These are phyloP conservation scores for Luperina nickerlii DNA, from an alignment of 2,888 invertebrate genomes.

Conservation along the genomic window DNA sequence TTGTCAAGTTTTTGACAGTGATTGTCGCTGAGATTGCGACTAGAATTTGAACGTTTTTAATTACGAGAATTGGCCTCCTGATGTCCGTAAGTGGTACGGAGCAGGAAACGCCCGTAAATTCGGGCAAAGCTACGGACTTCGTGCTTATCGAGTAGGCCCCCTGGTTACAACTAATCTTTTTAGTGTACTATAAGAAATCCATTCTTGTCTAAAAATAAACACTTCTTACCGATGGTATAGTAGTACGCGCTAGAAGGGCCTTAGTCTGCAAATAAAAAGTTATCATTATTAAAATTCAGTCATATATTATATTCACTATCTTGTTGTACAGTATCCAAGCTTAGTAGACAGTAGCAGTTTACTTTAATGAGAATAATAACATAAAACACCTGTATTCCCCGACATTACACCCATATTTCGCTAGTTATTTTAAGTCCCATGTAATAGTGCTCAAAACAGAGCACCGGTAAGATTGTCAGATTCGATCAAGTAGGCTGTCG, in stretches of 20 bases:
- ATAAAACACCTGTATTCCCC: not conserved
- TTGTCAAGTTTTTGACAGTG: too few species aligned
- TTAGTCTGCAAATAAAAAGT: constrained; percentile 53
- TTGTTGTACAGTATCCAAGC: not conserved
- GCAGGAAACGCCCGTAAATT: too few species aligned
- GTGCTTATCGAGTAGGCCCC: too few species aligned
- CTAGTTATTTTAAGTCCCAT: not conserved
- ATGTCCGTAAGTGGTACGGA: too few species aligned
- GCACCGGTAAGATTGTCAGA: not conserved
- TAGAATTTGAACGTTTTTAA: too few species aligned
- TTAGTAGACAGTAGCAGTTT: not conserved
- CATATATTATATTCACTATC: not conserved
- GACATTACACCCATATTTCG: not conserved
- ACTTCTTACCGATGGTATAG: constrained; percentile 73
- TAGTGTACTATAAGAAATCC: too few species aligned
- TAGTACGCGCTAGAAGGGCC: not conserved
- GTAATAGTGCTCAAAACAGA: not conserved
- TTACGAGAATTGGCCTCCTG: too few species aligned
- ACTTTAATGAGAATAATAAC: not conserved
- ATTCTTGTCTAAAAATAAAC: not conserved
- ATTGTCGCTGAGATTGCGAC: too few species aligned
- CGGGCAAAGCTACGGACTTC: too few species aligned
- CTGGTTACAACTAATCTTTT: too few species aligned
- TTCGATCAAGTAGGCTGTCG: not conserved
- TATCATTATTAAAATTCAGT: not conserved